Evolutionary conservation across 2,888 invertebrate species (phyloP).

Genomic region (Apomyelois bistriatella): DNA sequence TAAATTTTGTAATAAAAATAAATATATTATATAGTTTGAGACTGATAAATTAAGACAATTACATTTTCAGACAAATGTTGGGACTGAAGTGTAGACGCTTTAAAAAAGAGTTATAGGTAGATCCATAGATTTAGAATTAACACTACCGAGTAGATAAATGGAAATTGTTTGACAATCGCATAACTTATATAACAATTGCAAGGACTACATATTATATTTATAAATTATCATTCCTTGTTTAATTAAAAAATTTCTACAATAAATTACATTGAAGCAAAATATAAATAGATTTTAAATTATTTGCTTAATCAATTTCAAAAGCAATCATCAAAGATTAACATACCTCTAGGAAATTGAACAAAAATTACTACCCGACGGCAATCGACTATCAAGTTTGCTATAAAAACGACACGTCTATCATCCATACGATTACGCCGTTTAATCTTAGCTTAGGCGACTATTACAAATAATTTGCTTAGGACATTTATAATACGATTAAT

Average conservation of each 20-base stretch:
- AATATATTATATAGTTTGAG: no score
- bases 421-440: slow-evolving; percentile 40
- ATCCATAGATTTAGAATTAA: no score
- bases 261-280: not conserved
- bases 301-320: slow-evolving; percentile 7
- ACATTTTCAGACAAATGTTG: no score
- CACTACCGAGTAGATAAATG: no score
- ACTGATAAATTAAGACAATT: no score
- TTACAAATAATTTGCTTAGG: slow-evolving; percentile 31
- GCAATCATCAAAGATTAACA: slow-evolving; percentile 4
- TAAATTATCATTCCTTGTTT: no score
- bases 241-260: not conserved
- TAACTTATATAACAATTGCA: no score
- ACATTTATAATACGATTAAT: slow-evolving; percentile 34
- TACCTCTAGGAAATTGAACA: slow-evolving; percentile 5
- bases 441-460: slow-evolving; percentile 27
- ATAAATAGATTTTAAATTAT: slow-evolving; percentile 2
- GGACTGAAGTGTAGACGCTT: no score
- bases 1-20: no score
- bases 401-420: slow-evolving; percentile 32
- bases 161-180: no score
- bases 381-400: not conserved
- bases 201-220: no score
- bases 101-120: no score
- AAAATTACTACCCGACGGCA: not conserved